A percentile compares a stretch with the other conserved stretches of the same genome.
Evolutionary conservation across 2,888 invertebrate genomes (phyloP).

Genomic region (Lutraria lutraria): DNA sequence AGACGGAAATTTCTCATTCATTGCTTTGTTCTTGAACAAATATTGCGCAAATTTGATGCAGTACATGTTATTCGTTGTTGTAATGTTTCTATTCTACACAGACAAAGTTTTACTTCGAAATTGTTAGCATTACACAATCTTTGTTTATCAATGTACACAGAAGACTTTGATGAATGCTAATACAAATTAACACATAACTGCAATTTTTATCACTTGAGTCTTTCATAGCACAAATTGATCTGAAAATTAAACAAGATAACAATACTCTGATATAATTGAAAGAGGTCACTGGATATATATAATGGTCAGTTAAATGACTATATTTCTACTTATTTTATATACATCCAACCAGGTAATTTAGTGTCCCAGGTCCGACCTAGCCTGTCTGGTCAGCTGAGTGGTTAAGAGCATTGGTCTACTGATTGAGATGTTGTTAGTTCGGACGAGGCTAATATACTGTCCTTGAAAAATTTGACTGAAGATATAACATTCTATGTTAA

Average conservation of each 20-base stretch:
- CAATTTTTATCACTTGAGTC: constrained; percentile 23
- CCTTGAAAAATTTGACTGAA: no score
- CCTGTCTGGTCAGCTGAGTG: no score
- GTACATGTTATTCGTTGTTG: not conserved
- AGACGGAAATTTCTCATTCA: not conserved
- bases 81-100: not conserved
- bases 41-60: no score
- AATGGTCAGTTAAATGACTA: no score
- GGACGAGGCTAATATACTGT: no score
- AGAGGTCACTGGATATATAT: no score
- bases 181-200: constrained; percentile 33
- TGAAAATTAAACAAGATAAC: constrained; percentile 35
- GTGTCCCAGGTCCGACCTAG: no score
- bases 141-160: constrained; percentile 28
- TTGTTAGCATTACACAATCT: constrained; percentile 9
- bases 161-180: constrained; percentile 34
- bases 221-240: constrained; percentile 13
- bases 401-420: no score
- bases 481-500: no score
- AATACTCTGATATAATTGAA: constrained; percentile 24
- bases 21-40: not conserved
- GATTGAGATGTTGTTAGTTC: no score
- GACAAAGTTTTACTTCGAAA: not conserved
- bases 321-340: no score
- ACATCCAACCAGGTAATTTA: no score